phyloP scores from a whole-genome alignment of 2,888 invertebrate genomes.

The Torymus aiolomorphi region DNA sequence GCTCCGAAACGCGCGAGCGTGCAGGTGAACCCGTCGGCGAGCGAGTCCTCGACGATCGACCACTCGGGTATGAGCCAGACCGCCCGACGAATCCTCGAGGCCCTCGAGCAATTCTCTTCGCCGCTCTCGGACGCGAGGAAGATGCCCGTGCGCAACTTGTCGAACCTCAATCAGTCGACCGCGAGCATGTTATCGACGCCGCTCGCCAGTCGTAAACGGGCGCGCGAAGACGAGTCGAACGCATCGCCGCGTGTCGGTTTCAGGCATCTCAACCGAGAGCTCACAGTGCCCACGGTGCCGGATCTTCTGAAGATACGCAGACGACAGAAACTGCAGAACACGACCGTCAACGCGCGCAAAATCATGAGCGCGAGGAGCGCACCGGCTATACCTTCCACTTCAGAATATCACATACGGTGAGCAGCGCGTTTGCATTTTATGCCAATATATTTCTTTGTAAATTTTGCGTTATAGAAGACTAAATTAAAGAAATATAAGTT shows the following conservation, averaged over 20 bases:
- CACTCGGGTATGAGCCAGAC: constrained; percentile 82
- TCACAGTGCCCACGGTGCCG: constrained; percentile 81
- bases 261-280: constrained; percentile 75
- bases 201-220: constrained; percentile 62
- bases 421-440: neutral
- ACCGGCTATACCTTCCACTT: constrained; percentile 57
- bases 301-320: constrained; percentile 80
- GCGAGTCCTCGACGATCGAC: constrained; percentile 67
- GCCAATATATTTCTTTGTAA: too few species aligned
- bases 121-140: constrained; percentile 87
- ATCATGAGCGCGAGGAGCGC: constrained; percentile 76
- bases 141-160: constrained; percentile 78
- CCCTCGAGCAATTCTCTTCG: constrained; percentile 88
- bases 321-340: constrained; percentile 79
- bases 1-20: constrained; percentile 73
- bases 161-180: too few species aligned
- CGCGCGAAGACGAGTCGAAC: constrained; percentile 61
- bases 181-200: constrained; percentile 7
- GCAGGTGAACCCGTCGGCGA: constrained; percentile 76
- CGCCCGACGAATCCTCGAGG: constrained; percentile 86
- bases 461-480: too few species aligned
- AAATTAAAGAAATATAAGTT: too few species aligned
- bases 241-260: constrained; percentile 67
- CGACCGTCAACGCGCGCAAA: constrained; percentile 80
- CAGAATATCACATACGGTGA: constrained; percentile 71